Percentiles rank a stretch among this genome's conserved stretches.
Evolutionary conservation across 1,140 invertebrate species (phyloP).

Genomic region (Macrosteles quadrilineatus): DNA sequence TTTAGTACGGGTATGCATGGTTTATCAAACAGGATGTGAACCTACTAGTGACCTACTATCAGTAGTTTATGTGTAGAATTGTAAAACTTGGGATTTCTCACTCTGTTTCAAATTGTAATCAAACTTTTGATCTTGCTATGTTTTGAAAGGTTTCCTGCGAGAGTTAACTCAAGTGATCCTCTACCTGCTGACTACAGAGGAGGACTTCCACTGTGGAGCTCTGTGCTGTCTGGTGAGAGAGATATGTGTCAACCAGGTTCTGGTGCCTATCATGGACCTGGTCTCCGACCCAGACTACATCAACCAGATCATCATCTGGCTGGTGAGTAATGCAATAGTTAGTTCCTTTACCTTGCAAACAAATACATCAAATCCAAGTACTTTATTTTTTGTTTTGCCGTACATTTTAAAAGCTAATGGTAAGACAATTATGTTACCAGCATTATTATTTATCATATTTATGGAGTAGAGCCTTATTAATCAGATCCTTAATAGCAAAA

Average conservation of each 20-base stretch:
- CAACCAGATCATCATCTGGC: constrained; percentile 88
- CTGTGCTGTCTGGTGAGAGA: constrained; percentile 77
- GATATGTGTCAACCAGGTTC: constrained; percentile 76
- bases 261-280: constrained; percentile 76
- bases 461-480: too few relatives aligned
- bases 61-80: too few relatives aligned
- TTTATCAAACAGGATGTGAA: too few relatives aligned
- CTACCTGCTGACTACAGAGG: constrained; percentile 79
- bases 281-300: constrained; percentile 94
- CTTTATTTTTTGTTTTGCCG: background rate
- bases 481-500: too few relatives aligned
- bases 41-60: too few relatives aligned
- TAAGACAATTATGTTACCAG: background rate
- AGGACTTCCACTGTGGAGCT: constrained; percentile 83
- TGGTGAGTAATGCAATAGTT: constrained; percentile 70
- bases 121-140: too few relatives aligned
- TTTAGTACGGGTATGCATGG: too few relatives aligned
- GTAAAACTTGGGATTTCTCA: too few relatives aligned
- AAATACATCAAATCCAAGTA: too few relatives aligned
- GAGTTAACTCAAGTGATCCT: constrained; percentile 83
- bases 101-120: too few relatives aligned
- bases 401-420: background rate
- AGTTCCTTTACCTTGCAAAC: constrained; percentile 29
- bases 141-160: constrained; percentile 81
- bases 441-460: too few relatives aligned